Evolutionary conservation across 2,888 invertebrate genomes (phyloP).

Genomic region (Seira musarum): DNA sequence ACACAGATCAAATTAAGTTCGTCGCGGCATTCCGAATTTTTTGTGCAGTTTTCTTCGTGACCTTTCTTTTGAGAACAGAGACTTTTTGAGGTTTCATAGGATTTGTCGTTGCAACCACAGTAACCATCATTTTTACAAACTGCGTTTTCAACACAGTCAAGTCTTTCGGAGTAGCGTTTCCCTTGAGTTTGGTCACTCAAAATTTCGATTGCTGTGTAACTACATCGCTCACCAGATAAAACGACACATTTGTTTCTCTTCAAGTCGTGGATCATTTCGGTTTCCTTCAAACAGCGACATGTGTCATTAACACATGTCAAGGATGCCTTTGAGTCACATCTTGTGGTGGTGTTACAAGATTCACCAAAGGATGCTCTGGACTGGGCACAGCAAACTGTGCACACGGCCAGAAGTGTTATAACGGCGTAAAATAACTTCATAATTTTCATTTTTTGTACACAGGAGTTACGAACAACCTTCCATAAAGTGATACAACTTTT

Average conservation of each 20-base stretch:
- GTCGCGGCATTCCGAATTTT: constrained; percentile 20
- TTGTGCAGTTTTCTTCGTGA: constrained; percentile 29
- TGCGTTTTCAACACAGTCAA: constrained; percentile 39
- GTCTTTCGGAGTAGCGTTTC: constrained; percentile 31
- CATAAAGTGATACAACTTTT: too few relatives aligned
- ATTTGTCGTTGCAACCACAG: constrained; percentile 22
- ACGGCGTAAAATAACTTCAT: too few relatives aligned
- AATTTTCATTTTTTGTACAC: too few relatives aligned
- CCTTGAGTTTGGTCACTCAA: constrained; percentile 22
- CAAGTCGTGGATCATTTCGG: constrained; percentile 26
- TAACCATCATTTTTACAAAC: constrained; percentile 37
- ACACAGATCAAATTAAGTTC: constrained; percentile 27
- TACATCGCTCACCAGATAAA: constrained; percentile 15
- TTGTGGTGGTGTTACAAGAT: constrained; percentile 28
- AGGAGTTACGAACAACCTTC: too few relatives aligned
- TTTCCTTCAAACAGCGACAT: constrained; percentile 32
- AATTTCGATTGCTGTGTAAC: constrained; percentile 38
- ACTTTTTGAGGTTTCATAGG: constrained; percentile 31
- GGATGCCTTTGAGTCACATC: constrained; percentile 31
- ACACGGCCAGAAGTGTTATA: too few relatives aligned
- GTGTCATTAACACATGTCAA: constrained; percentile 17
- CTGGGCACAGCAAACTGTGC: neutral
- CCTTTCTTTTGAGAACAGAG: neutral
- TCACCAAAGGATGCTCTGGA: constrained; percentile 28
- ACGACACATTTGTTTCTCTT: constrained; percentile 31